Evolutionary conservation across 1,140 invertebrate species (phyloP).

Genomic region (Probaryconus sp.): DNA sequence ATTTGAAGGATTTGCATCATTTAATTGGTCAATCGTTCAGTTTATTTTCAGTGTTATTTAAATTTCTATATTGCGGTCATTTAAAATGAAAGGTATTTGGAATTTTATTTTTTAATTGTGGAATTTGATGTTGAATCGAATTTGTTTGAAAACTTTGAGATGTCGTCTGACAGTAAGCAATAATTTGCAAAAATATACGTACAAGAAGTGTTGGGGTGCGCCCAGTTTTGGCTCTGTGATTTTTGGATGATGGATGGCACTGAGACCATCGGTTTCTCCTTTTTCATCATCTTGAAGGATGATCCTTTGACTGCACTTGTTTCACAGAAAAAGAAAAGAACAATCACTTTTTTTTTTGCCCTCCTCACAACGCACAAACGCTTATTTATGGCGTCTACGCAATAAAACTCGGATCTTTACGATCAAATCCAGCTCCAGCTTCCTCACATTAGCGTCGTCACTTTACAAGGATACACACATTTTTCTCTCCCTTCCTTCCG

Average conservation of each 20-base stretch:
- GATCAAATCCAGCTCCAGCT: slow-evolving; percentile 5
- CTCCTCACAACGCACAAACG: slow-evolving; percentile 47
- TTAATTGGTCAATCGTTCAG: too few species aligned
- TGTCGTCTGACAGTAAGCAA: too few species aligned
- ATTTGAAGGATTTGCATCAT: too few species aligned
- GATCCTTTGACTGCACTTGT: slow-evolving; percentile 30
- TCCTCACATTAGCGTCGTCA: slow-evolving; percentile 13
- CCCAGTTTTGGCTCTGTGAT: slow-evolving; percentile 81
- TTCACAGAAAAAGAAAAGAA: too few species aligned
- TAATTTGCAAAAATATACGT: too few species aligned
- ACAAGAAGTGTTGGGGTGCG: slow-evolving; percentile 77
- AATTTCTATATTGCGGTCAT: too few species aligned
- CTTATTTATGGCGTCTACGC: slow-evolving; percentile 6
- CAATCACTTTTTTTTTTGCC: too few species aligned
- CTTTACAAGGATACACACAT: slow-evolving; percentile 42
- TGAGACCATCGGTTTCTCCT: slow-evolving; percentile 90
- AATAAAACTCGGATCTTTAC: slow-evolving; percentile 18
- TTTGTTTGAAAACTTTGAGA: too few species aligned
- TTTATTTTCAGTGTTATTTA: too few species aligned
- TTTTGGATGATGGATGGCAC: slow-evolving; percentile 88
- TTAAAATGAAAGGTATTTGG: too few species aligned
- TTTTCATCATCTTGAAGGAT: slow-evolving; percentile 86
- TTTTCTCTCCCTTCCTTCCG: slow-evolving; percentile 28
- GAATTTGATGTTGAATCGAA: too few species aligned
- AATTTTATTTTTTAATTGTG: too few species aligned